Percentiles rank a stretch among this genome's conserved stretches.
These are phyloP conservation scores for Schrankia costaestrigalis DNA, from an alignment of 2,888 invertebrate species.

Conservation along the genomic window DNA sequence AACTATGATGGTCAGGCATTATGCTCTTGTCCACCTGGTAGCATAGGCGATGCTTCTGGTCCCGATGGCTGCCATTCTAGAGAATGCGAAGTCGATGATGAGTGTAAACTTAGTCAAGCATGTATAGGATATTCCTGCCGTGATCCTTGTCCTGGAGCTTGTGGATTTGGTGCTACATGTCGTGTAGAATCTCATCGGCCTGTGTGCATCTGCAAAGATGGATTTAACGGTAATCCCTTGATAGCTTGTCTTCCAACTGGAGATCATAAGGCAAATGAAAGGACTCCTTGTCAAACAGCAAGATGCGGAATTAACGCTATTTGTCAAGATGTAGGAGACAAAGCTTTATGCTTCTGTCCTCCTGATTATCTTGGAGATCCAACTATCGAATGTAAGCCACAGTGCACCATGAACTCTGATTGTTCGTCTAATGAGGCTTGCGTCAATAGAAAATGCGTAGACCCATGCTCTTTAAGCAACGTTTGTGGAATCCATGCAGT, in stretches of 20 bases:
- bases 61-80: constrained; percentile 86
- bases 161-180: constrained; percentile 88
- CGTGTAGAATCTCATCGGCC: constrained; percentile 89
- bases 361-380: constrained; percentile 90
- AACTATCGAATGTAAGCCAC: constrained; percentile 86
- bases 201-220: constrained; percentile 87
- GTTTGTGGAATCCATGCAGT: constrained; percentile 91
- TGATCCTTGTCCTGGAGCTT: constrained; percentile 91
- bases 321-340: constrained; percentile 85
- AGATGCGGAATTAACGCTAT: constrained; percentile 90
- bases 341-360: constrained; percentile 89
- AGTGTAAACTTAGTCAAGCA: constrained; percentile 86
- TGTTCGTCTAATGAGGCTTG: constrained; percentile 88
- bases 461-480: constrained; percentile 85
- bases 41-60: constrained; percentile 88
- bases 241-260: constrained; percentile 84
- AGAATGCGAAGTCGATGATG: constrained; percentile 90
- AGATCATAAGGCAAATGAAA: constrained; percentile 66
- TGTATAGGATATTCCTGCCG: constrained; percentile 90
- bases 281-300: constrained; percentile 86
- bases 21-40: constrained; percentile 87
- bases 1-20: constrained; percentile 85
- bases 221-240: constrained; percentile 88
- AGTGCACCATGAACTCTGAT: constrained; percentile 91
- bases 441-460: constrained; percentile 85